A percentile compares a stretch with the other conserved stretches of the same genome.
Evolutionary conservation across 2,797 vertebrate species (phyloP).

Genomic region (Dermochelys coriacea): DNA sequence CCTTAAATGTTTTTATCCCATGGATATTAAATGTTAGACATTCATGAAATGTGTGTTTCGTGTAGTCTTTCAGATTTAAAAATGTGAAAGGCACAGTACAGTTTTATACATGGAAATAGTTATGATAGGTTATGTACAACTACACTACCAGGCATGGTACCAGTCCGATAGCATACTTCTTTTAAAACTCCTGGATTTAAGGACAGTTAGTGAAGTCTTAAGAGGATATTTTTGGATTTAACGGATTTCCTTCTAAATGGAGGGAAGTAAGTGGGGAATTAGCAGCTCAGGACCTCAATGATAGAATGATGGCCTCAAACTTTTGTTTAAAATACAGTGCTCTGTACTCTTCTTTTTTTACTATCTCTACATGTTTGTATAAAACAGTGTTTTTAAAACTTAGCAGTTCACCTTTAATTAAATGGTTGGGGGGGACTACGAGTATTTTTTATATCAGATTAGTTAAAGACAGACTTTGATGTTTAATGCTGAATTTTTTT

Average conservation of each 20-base stretch:
- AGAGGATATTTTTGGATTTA: background rate
- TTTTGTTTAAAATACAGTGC: background rate
- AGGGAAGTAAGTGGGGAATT: background rate
- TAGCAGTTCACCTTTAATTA: background rate
- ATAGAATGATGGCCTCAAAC: background rate
- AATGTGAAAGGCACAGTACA: background rate
- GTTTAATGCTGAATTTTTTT: background rate
- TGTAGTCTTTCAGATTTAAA: background rate
- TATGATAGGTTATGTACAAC: background rate
- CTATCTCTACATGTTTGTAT: background rate
- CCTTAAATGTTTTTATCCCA: background rate
- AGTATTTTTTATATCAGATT: background rate
- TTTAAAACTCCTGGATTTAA: background rate
- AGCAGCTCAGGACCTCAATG: background rate
- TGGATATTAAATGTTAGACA: background rate
- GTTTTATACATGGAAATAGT: background rate
- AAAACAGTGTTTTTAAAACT: background rate
- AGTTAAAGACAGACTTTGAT: slow-evolving; percentile 5
- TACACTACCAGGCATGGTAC: background rate
- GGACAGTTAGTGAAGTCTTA: background rate
- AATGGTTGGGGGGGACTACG: background rate
- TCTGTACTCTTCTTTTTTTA: background rate
- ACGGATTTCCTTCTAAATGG: background rate
- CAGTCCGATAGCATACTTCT: background rate
- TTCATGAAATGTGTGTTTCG: background rate